phyloP scores from a whole-genome alignment of 1,140 invertebrate genomes.

The Rhopalosiphum padi region DNA sequence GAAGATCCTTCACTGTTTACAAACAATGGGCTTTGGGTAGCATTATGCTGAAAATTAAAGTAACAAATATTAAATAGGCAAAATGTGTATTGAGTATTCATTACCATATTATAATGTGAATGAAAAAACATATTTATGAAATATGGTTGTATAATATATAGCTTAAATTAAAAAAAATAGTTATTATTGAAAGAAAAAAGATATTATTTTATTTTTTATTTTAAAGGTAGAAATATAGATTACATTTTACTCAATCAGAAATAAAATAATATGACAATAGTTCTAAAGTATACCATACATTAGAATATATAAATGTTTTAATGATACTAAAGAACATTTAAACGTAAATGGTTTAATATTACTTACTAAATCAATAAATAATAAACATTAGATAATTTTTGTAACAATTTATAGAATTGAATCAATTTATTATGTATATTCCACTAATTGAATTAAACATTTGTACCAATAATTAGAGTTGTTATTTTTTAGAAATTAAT shows the following conservation, averaged over 20 bases:
- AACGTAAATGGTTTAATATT: not conserved
- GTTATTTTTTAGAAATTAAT: not conserved
- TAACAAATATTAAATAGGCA: not conserved
- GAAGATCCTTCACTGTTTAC: constrained; percentile 63
- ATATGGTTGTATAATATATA: no score
- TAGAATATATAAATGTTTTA: not conserved
- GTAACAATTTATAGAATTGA: not conserved
- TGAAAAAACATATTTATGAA: not conserved
- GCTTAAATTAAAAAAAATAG: not conserved
- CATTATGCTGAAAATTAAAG: constrained; percentile 58
- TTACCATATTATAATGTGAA: not conserved
- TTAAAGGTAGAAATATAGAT: no score
- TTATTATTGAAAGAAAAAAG: no score
- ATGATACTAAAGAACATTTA: not conserved
- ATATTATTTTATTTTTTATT: no score
- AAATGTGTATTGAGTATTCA: not conserved
- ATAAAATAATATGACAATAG: not conserved
- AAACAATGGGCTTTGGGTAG: constrained; percentile 53
- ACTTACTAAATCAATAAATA: not conserved
- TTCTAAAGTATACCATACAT: not conserved
- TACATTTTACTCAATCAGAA: not conserved
- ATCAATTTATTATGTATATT: not conserved
- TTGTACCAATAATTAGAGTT: not conserved
- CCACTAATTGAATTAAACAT: not conserved
- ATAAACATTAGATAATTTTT: not conserved